Evolutionary conservation across 2,797 vertebrate genomes (phyloP).

Genomic region (Moxostoma hubbsi): DNA sequence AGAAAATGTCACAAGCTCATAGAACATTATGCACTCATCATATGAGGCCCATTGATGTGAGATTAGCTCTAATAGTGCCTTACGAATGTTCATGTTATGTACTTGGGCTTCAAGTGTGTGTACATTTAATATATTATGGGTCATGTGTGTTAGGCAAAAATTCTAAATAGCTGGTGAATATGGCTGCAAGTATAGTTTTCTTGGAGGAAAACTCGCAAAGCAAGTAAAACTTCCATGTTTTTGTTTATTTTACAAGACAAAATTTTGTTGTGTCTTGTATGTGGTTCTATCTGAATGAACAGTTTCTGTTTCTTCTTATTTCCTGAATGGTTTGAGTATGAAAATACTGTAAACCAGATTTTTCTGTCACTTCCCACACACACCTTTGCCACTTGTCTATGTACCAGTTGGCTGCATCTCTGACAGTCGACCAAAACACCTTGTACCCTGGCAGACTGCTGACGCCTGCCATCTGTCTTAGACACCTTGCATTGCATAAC

Average conservation of each 20-base stretch:
- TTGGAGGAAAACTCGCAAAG: no score
- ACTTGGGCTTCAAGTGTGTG: constrained; percentile 48
- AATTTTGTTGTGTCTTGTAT: no score
- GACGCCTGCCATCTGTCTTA: constrained; percentile 61
- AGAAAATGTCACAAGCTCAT: constrained; percentile 59
- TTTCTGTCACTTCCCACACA: background rate
- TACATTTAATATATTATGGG: no score
- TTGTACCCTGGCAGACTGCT: constrained; percentile 35
- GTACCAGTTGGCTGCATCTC: constrained; percentile 3
- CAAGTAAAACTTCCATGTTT: no score
- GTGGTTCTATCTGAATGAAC: no score
- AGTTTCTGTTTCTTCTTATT: background rate
- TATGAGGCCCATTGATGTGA: constrained; percentile 60
- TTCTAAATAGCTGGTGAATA: no score
- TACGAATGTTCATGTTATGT: constrained; percentile 61
- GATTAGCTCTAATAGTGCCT: constrained; percentile 58
- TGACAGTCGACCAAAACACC: constrained; percentile 27
- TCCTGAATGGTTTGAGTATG: background rate
- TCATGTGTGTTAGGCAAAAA: no score
- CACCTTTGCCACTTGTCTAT: background rate
- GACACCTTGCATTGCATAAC: constrained; percentile 53
- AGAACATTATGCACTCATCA: constrained; percentile 55
- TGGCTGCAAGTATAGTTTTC: no score
- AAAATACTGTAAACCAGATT: background rate
- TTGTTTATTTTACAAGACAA: no score